A percentile compares a stretch with the other conserved stretches of the same genome.
Conservation (phyloP, 2,113 vertebrate genomes). For the Lipotes vexillifer region DNA sequence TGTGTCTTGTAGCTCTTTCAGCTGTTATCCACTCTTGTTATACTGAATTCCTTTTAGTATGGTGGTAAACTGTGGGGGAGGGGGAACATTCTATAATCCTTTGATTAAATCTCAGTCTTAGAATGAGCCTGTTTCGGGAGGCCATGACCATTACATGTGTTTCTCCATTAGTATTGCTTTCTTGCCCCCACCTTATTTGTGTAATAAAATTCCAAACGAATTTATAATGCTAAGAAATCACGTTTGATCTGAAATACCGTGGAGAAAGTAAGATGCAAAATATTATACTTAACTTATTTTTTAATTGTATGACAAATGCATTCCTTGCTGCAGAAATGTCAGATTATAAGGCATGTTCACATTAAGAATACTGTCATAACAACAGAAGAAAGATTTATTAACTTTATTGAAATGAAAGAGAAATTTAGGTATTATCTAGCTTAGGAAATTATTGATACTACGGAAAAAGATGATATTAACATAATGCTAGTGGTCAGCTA, state of each 20-base stretch:
- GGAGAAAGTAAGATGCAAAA: not conserved
- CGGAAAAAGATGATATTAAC: not conserved
- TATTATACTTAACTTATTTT: not conserved
- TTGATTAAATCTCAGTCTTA: too few relatives aligned
- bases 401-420: not conserved
- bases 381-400: not conserved
- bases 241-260: not conserved
- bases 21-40: too few relatives aligned
- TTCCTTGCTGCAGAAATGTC: not conserved
- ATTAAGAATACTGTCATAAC: not conserved
- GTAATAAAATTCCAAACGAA: not conserved
- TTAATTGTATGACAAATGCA: not conserved
- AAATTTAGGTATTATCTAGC: not conserved
- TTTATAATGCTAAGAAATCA: not conserved
- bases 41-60: too few relatives aligned
- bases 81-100: too few relatives aligned
- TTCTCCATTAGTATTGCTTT: not conserved
- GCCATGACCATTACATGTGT: too few relatives aligned
- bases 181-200: not conserved
- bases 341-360: not conserved
- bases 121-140: too few relatives aligned
- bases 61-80: too few relatives aligned
- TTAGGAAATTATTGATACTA: not conserved
- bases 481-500: not conserved
- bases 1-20: too few relatives aligned